Evolutionary conservation across 1,140 invertebrate species (phyloP).

Genomic region (Drosophila santomea): DNA sequence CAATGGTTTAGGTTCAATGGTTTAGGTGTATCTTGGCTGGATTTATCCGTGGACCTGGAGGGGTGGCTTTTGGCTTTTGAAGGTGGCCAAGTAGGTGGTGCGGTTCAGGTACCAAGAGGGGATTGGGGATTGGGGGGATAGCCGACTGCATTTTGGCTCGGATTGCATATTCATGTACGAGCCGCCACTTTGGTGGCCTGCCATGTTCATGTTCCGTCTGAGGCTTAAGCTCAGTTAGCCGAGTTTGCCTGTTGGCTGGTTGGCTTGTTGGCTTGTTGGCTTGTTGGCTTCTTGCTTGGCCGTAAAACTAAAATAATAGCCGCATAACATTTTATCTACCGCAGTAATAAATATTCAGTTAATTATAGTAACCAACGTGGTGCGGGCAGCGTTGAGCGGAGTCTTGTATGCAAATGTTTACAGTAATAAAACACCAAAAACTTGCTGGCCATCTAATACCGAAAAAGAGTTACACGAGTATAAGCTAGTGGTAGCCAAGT

Average conservation of each 20-base stretch:
- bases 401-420: constrained; percentile 56
- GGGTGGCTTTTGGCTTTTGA: neutral
- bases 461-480: constrained; percentile 1
- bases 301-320: constrained; percentile 84
- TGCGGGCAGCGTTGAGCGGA: neutral
- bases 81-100: neutral
- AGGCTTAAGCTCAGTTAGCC: constrained; percentile 69
- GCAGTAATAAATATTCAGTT: constrained; percentile 83
- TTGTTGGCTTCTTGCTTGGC: constrained; percentile 52
- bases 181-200: constrained; percentile 31
- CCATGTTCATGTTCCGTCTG: constrained; percentile 41
- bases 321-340: constrained; percentile 83
- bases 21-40: constrained; percentile 42
- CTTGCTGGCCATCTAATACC: constrained; percentile 38
- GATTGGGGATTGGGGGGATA: no score
- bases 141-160: constrained; percentile 60
- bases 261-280: constrained; percentile 45
- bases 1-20: constrained; percentile 51
- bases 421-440: constrained; percentile 48
- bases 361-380: constrained; percentile 68
- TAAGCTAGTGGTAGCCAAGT: neutral
- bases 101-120: neutral
- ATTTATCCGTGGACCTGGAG: neutral
- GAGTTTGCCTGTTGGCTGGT: constrained; percentile 22
- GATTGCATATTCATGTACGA: constrained; percentile 52